Evolutionary conservation across 2,888 invertebrate genomes (phyloP), one percentile per base, ranked within the genome.

Genomic region (Ischnura elegans): DNA sequence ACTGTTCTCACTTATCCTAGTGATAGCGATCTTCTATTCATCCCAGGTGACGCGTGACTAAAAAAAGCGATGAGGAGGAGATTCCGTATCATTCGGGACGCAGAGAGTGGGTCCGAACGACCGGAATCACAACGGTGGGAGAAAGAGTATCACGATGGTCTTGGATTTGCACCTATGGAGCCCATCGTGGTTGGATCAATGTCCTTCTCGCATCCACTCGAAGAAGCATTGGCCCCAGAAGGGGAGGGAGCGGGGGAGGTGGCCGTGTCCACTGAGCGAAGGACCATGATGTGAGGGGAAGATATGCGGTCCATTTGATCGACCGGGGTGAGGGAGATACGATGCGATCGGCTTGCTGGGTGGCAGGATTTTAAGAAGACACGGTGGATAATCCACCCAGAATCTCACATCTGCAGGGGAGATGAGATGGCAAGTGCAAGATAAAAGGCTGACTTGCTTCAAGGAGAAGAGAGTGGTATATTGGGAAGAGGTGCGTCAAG

Each of bases 321-420:
- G 87, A 29, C 21, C 55, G 36, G 61, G 61, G 90, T 90, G 90
- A 55, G 55, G 25, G 86, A 46, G 90, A 90, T 87, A 29, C 51
- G 90, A 90, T 90, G 43, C 55, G 90, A 55, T 90, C 90, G 46
- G 42, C n/a, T 90, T 43, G 29, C n/a, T 29, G 16, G 36, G 10
- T 6, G 29, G 36, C 13, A 36, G 36, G 76, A 36, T 36, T 76
- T 36, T 13, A n/a, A 76, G 36, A 76, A 10, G 36, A 76, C 76
- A 6, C 36, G 29, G 66, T 8, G 66, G 25, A 21, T 19, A 25
- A 61, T 25, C 61, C 61, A 19, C 61, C 61, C 61, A 16, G 29
- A n/a, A 5, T 0, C n/a, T n/a, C 76, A 29, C n/a, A n/a, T n/a
- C n/a, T n/a, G n/a, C 36, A 36, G 5, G 4, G 61, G 61, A 61